phyloP scores from a whole-genome alignment of 92 coral and sea anemone species.

The Epizoanthus ramosus region DNA sequence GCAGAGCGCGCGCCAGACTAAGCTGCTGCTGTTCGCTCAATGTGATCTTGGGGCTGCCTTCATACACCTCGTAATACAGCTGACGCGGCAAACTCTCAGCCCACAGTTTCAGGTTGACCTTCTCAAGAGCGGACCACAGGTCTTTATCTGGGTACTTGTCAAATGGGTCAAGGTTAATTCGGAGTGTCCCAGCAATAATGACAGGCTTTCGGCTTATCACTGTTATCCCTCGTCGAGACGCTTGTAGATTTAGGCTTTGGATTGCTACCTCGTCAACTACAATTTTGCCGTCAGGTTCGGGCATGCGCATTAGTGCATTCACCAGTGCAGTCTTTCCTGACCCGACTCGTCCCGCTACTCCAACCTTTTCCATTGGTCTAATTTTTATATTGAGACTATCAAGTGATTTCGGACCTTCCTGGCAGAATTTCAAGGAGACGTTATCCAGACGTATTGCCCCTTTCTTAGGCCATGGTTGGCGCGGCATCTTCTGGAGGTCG shows the following conservation, averaged over 20 bases:
- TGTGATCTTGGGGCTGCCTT: constrained; percentile 60
- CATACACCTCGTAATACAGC: constrained; percentile 80
- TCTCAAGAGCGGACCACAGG: constrained; percentile 81
- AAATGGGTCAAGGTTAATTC: constrained; percentile 81
- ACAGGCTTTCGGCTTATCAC: constrained; percentile 74
- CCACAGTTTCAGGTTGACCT: constrained; percentile 75
- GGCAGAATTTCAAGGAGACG: constrained; percentile 66
- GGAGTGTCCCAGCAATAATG: constrained; percentile 74
- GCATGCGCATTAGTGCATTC: constrained; percentile 82
- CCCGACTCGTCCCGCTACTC: constrained; percentile 86
- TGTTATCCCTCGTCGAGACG: constrained; percentile 76
- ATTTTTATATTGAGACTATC: constrained; percentile 68
- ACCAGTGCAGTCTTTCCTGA: constrained; percentile 81
- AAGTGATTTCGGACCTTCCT: constrained; percentile 59
- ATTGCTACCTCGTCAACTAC: constrained; percentile 71
- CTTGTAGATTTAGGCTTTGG: constrained; percentile 69
- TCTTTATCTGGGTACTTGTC: constrained; percentile 70
- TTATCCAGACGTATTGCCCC: constrained; percentile 64
- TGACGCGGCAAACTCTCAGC: constrained; percentile 79
- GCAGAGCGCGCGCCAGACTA: constrained; percentile 76
- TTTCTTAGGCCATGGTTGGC: constrained; percentile 85
- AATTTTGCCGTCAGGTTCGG: constrained; percentile 73
- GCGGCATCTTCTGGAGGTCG: constrained; percentile 71
- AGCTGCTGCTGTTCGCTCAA: constrained; percentile 72
- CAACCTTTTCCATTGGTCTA: constrained; percentile 80